Conservation (phyloP, 2,888 invertebrate genomes). For the Aphrophora alni region DNA sequence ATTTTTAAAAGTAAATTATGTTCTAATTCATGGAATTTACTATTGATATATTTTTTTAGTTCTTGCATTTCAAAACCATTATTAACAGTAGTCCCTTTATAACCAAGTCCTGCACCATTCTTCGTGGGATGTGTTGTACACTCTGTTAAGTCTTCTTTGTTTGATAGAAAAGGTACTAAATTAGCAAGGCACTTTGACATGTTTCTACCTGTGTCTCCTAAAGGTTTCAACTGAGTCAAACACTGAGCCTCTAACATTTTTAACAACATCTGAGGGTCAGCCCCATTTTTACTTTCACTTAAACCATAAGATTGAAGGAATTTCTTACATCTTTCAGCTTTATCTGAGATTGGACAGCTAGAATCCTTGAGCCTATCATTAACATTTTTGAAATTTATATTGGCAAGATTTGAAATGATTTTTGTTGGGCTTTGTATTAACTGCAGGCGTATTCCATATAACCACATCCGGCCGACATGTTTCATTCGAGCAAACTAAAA, state of each 20-base stretch:
- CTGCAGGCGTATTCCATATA: constrained; percentile 57
- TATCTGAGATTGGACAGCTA: constrained; percentile 49
- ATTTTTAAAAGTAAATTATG: constrained; percentile 50
- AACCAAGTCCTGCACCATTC: constrained; percentile 8
- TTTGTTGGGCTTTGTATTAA: constrained; percentile 49
- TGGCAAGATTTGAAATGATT: constrained; percentile 15
- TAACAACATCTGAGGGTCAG: constrained; percentile 46
- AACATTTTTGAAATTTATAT: constrained; percentile 49
- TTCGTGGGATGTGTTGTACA: neutral
- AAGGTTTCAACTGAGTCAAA: constrained; percentile 38
- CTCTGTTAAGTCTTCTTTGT: neutral
- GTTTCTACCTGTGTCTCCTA: constrained; percentile 44
- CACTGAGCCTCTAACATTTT: constrained; percentile 49
- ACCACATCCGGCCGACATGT: constrained; percentile 55
- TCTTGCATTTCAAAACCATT: neutral
- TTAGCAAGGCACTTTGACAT: constrained; percentile 46
- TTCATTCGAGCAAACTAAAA: constrained; percentile 57
- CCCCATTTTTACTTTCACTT: constrained; percentile 20
- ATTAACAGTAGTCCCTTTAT: neutral
- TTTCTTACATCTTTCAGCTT: constrained; percentile 50
- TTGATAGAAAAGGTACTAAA: constrained; percentile 44
- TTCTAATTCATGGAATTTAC: constrained; percentile 55
- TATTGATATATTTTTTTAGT: constrained; percentile 54
- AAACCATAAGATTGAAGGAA: constrained; percentile 48
- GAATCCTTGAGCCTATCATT: constrained; percentile 49